Evolutionary conservation across 2,888 invertebrate genomes (phyloP), one percentile per base, ranked within the genome.

Genomic region (Vannuccia rotundouncinata): DNA sequence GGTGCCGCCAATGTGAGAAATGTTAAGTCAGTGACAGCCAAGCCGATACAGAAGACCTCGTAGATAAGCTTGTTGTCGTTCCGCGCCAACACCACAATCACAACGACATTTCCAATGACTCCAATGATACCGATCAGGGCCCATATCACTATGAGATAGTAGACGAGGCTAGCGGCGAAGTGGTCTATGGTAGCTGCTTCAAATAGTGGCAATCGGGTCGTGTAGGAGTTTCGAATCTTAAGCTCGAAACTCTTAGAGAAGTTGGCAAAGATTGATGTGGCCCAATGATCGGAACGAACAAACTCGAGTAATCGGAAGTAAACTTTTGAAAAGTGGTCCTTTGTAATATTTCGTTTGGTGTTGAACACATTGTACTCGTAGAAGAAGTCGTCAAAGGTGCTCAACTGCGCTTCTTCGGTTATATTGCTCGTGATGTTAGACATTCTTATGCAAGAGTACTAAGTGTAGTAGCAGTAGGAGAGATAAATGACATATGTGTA

Each of bases 31-130:
- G 80, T 81, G 27, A 80, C 31, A 13, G 80, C 80, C 25, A 80
- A 31, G 27, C 80, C 80, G 28, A 80, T 80, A 27, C 80, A 80
- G 79, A 80, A 80, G 22, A 80, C 31, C 31, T 80, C 80, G 73
- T 80, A 80, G 28, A 80, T 79, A 17, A 80, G 30, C 31, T 80
- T 80, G 31, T 60, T 80, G 27, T 31, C 45, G 29, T 31, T 59
- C 1, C 79, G 80, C 1, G 29, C 27, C 5, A 80, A 29, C 1
- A 80, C 80, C 10, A 79, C 59, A 27, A 80, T 59, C 81, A 80
- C 80, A 25, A 80, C 31, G 27, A 80, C 79, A 28, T 80, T 80
- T 22, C 78, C 79, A 17, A 80, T 28, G 1, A 80, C 27, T 22
- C 80, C 80, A 29, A 80, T 66, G n/a, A 80, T 17, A 29, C 66